A percentile compares a stretch with the other conserved stretches of the same genome.
Conservation (phyloP, 2,797 vertebrate species). For the Austrolebias charrua region DNA sequence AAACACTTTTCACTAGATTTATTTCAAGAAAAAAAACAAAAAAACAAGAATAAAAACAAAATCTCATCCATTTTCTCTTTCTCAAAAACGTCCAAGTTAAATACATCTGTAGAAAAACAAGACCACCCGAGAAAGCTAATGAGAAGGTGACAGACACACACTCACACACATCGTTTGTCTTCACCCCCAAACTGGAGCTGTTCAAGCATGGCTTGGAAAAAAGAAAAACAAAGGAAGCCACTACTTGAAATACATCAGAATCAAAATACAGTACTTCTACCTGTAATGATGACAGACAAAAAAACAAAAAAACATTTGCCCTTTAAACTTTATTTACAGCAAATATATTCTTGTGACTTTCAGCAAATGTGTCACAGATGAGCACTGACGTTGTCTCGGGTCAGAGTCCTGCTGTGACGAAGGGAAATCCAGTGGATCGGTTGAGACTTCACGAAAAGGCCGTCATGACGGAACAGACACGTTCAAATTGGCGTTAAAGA, state of each 20-base stretch:
- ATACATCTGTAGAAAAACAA: constrained; percentile 59
- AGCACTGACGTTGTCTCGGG: constrained; percentile 62
- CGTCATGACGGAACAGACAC: neutral
- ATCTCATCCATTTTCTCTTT: constrained; percentile 54
- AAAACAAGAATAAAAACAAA: constrained; percentile 46
- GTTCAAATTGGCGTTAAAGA: constrained; percentile 24
- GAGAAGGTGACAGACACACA: constrained; percentile 50
- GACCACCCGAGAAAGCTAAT: constrained; percentile 58
- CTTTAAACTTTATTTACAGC: constrained; percentile 76
- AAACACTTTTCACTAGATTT: constrained; percentile 73
- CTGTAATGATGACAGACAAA: constrained; percentile 66
- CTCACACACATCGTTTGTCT: constrained; percentile 48
- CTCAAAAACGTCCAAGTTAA: constrained; percentile 58
- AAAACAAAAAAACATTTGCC: constrained; percentile 42
- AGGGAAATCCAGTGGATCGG: constrained; percentile 32
- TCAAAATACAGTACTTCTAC: constrained; percentile 56
- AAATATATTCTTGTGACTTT: constrained; percentile 69
- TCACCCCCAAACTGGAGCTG: constrained; percentile 36
- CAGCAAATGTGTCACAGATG: constrained; percentile 63
- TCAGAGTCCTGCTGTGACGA: constrained; percentile 59
- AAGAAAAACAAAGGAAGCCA: constrained; percentile 57
- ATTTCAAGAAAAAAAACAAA: constrained; percentile 74
- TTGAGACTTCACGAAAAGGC: constrained; percentile 53
- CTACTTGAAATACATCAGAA: constrained; percentile 71
- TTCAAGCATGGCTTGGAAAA: constrained; percentile 63